Percentiles rank a stretch among this genome's conserved stretches.
These are phyloP conservation scores for Chamaedrilus cognettii DNA, from an alignment of 2,888 invertebrate genomes.

Conservation along the genomic window DNA sequence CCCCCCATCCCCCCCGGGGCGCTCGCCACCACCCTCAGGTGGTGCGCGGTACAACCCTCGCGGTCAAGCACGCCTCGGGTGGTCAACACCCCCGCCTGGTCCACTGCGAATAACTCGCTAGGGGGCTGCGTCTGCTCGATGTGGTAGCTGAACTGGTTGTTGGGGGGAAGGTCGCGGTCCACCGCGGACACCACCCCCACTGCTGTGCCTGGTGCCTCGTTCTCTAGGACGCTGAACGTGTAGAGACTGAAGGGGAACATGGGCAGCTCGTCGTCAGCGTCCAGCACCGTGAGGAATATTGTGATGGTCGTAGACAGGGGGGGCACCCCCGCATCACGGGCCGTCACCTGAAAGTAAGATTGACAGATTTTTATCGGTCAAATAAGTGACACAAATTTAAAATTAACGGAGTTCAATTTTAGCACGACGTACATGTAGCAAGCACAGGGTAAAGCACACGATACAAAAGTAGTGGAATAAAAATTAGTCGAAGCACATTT, in stretches of 20 bases:
- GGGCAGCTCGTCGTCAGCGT: constrained; percentile 23
- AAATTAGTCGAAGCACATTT: too few relatives aligned
- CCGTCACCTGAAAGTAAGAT: constrained; percentile 8
- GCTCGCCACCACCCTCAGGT: constrained; percentile 19
- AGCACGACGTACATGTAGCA: too few relatives aligned
- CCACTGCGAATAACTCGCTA: constrained; percentile 3
- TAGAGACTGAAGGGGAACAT: constrained; percentile 15
- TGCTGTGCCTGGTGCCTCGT: constrained; percentile 24
- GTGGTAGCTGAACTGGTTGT: constrained; percentile 21
- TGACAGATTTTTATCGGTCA: too few relatives aligned
- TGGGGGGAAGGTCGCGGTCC: constrained; percentile 23
- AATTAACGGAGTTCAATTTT: too few relatives aligned
- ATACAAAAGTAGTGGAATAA: too few relatives aligned
- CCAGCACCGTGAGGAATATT: constrained; percentile 4
- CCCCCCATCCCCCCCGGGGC: neutral
- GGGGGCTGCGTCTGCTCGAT: constrained; percentile 13
- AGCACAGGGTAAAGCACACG: too few relatives aligned
- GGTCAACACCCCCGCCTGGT: constrained; percentile 1
- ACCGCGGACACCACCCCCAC: constrained; percentile 22
- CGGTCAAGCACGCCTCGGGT: constrained; percentile 22
- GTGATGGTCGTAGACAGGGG: neutral
- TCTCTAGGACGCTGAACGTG: constrained; percentile 25
- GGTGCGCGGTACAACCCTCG: constrained; percentile 16
- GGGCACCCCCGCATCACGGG: constrained; percentile 1
- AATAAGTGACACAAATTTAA: too few relatives aligned